Base-by-base conservation (phyloP, 2,888 invertebrate species). In the Pyrrhia umbra region DNA sequence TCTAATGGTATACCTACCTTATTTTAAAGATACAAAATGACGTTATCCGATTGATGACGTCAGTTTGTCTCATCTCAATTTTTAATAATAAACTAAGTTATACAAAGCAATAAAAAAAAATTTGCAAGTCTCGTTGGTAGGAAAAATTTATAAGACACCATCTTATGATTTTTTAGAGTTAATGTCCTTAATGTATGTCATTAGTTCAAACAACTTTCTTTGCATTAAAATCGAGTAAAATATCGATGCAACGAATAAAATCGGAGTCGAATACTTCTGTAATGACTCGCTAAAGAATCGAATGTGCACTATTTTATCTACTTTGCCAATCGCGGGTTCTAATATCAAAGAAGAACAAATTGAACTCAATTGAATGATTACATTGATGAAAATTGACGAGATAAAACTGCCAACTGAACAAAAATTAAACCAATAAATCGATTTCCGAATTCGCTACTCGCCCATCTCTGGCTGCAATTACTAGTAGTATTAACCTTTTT, bases 351-450 rank as follows among this genome's bases (percentile, higher is more conserved):
- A 46, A 60, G 55, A 60, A 21, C 50, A 68, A 73, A 78, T 78
- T 78, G 78, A 68, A 73, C 75, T 78, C 78, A 78, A 78, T 78
- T 78, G 78, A 68, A 75, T 70, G 63, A 78, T 78, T 65, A 68
- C 60, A 61, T 68, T 65, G 52, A 69, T 75, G 61, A 59, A 57
- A 73, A 75, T 65, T 68, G 64, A 51, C 52, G 64, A 72, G 64
- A 63, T 71, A 69, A 71, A 77, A 43, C 50, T 58, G 49, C 37
- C 51, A 45, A 51, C 62, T 45, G 56, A 71, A 64, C 61, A 67
- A 64, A 58, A 69, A 62, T 66, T 63, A 18, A 57, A 47, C 27
- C 49, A n/a, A 64, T 67, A 66, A 75, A 77, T 77, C 37, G 59
- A 75, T 75, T 71, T 64, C 52, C 40, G 34, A 65, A 58, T 49